phyloP scores from a whole-genome alignment of 2,797 vertebrate species.

The Acestrorhynchus altus region DNA sequence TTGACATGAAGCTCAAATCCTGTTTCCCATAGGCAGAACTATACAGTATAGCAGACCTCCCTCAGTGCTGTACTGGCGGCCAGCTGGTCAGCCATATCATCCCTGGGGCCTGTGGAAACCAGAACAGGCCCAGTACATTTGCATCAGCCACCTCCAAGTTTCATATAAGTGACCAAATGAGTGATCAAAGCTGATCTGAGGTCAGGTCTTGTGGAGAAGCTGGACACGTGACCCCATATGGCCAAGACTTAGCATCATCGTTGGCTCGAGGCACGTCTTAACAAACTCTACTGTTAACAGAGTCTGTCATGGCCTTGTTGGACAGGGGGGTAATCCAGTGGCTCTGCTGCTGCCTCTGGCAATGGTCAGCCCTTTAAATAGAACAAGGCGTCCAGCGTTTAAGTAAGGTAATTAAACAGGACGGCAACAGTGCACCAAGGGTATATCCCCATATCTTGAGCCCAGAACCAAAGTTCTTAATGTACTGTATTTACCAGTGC shows the following conservation, averaged over 20 bases:
- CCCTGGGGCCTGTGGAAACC: constrained; percentile 10
- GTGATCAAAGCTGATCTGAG: constrained; percentile 15
- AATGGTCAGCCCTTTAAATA: constrained; percentile 28
- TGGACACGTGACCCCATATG: not conserved
- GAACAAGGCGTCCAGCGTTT: not conserved
- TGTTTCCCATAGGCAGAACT: constrained; percentile 26
- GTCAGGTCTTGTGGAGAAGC: constrained; percentile 32
- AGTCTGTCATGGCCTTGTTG: constrained; percentile 14
- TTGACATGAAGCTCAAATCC: constrained; percentile 21
- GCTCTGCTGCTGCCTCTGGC: constrained; percentile 12
- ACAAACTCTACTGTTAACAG: constrained; percentile 29
- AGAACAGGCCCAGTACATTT: constrained; percentile 4
- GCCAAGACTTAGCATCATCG: constrained; percentile 5
- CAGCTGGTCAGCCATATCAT: not conserved
- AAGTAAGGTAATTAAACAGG: not conserved
- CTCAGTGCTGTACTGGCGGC: constrained; percentile 1
- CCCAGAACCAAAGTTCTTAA: not conserved
- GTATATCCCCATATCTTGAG: not conserved
- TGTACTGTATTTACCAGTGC: constrained; percentile 33
- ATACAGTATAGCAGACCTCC: constrained; percentile 1
- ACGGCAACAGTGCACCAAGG: not conserved
- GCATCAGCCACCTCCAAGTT: constrained; percentile 20
- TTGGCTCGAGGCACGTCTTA: not conserved
- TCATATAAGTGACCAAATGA: constrained; percentile 25
- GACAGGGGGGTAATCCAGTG: constrained; percentile 6